Conservation (phyloP, 92 coral and sea anemone genomes). For the Porites evermanni region DNA sequence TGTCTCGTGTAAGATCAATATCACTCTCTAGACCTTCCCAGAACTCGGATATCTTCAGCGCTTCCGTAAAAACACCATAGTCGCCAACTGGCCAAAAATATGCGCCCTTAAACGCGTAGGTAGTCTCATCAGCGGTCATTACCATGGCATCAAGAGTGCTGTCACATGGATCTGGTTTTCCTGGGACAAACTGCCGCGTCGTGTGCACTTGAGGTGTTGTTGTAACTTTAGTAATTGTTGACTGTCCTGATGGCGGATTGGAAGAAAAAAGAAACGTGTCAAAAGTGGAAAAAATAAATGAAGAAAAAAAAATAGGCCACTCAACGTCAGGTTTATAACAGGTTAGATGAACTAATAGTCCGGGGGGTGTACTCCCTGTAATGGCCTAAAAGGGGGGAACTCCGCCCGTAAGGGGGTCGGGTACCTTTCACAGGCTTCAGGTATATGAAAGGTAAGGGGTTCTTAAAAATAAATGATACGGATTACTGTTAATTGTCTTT, state of each 20-base stretch:
- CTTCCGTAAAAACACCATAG: conserved; percentile 69
- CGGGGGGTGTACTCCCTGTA: too few species aligned
- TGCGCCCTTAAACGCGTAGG: conserved; percentile 86
- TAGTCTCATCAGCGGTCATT: conserved; percentile 61
- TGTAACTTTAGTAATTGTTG: conserved; percentile 38
- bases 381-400: too few species aligned
- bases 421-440: too few species aligned
- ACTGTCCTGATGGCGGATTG: conserved; percentile 8
- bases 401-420: too few species aligned
- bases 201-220: conserved; percentile 59
- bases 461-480: too few species aligned
- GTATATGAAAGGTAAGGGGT: too few species aligned
- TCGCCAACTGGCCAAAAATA: conserved; percentile 91
- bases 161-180: conserved; percentile 60
- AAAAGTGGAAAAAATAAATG: too few species aligned
- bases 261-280: too few species aligned
- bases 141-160: conserved; percentile 80
- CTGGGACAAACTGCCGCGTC: conserved; percentile 35
- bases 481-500: too few species aligned
- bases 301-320: too few species aligned
- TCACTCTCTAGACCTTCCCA: conserved; percentile 84
- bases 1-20: conserved; percentile 77
- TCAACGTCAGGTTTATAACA: too few species aligned
- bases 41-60: conserved; percentile 70
- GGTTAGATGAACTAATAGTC: too few species aligned